Evolutionary conservation across 2,113 vertebrate genomes (phyloP), one percentile per base, ranked within the genome.

Genomic region (Cheirogaleus medius): DNA sequence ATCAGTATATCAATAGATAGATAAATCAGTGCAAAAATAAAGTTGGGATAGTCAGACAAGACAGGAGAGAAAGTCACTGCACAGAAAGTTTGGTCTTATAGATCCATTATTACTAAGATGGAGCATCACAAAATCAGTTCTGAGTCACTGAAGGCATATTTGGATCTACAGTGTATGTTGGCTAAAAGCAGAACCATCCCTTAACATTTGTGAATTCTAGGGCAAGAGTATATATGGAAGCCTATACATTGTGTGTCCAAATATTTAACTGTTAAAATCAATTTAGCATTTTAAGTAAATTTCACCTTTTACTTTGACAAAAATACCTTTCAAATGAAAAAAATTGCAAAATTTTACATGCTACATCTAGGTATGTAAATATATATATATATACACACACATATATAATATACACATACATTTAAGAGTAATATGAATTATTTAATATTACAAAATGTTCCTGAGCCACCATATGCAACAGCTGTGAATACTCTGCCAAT

Each of bases 261-360:
- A 66, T 69, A 80, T 69, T 87, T 87, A 81, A 90, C 84, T 8
- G 8, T 39, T 80, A 71, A 94, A 89, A 86, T 74, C 3, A n/a
- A 42, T 52, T 34, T 8, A 81, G 20, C 34, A 60, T 42, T 97
- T 92, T 60, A 76, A 78, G 17, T 66, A 92, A 90, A 73, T 60
- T 80, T 63, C 11, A 27, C 1, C 29, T 88, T 63, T 5, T 76
- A 78, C 56, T 84, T 92, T 84, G 44, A 68, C 29, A 87, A 93
- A 84, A 83, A 81, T 56, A 90, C 23, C n/a, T 92, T 78, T 47
- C 71, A 91, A 89, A 86, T 94, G 21, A 90, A 14, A 85, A 85
- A 92, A 86, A 52, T 9, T n/a, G 27, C 80, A 97, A 81, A 37
- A 2, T 20, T 81, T 74, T 54, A 56, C 14, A 60, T 44, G 34